Evolutionary conservation across 2,797 vertebrate species (phyloP).

Genomic region (Enteromius fasciolatus): DNA sequence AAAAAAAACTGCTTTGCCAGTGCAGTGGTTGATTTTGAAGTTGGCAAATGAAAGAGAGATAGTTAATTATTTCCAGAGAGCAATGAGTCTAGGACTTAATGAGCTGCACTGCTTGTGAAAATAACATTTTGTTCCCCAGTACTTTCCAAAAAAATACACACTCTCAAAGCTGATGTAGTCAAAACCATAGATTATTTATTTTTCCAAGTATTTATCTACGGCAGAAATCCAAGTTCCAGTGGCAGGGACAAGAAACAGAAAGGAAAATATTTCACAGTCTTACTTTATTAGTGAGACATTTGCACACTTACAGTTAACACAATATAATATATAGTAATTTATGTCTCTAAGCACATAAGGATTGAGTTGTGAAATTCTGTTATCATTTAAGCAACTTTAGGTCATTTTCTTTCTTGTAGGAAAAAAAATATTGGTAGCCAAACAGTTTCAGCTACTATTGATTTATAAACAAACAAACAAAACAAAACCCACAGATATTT

Average conservation of each 20-base stretch:
- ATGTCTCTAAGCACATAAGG: too few relatives aligned
- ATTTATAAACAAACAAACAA: too few relatives aligned
- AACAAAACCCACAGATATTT: too few relatives aligned
- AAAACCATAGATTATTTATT: not conserved
- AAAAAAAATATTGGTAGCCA: too few relatives aligned
- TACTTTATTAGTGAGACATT: not conserved
- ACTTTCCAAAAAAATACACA: constrained; percentile 43
- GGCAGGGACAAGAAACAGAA: not conserved
- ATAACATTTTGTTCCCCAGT: constrained; percentile 46
- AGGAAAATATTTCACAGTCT: not conserved
- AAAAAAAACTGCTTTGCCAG: constrained; percentile 10
- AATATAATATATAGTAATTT: too few relatives aligned
- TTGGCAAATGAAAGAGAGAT: constrained; percentile 47
- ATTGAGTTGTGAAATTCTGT: too few relatives aligned
- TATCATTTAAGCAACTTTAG: too few relatives aligned
- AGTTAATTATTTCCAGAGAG: constrained; percentile 64
- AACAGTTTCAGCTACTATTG: too few relatives aligned
- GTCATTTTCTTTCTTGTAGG: too few relatives aligned
- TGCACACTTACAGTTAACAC: not conserved
- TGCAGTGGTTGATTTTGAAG: constrained; percentile 49
- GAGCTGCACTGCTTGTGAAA: constrained; percentile 34
- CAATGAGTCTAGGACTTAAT: not conserved
- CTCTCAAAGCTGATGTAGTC: not conserved
- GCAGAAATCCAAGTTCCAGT: not conserved
- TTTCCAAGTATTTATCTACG: not conserved